Conservation (phyloP, 2,888 invertebrate species). For the Hipparchia sbordonii region DNA sequence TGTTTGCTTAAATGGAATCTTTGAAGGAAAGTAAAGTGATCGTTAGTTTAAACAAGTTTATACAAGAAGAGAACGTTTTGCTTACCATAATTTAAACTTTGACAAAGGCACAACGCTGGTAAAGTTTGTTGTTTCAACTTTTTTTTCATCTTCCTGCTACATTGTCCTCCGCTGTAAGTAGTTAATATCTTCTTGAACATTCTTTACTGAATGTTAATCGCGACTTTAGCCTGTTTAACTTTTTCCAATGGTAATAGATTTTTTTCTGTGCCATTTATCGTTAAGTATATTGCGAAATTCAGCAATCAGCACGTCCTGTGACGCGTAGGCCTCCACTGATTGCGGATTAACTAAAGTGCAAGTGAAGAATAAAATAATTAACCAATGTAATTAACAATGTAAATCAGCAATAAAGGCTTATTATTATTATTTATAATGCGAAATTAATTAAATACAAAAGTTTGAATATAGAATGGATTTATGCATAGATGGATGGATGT, state of each 20-base stretch:
- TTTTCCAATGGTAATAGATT: not conserved
- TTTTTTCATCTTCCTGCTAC: slow-evolving; percentile 26
- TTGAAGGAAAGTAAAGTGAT: slow-evolving; percentile 25
- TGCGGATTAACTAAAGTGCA: too few relatives aligned
- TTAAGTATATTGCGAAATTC: too few relatives aligned
- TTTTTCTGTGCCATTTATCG: too few relatives aligned
- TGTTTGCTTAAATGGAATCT: slow-evolving; percentile 8
- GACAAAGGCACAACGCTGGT: slow-evolving; percentile 31
- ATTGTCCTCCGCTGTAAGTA: slow-evolving; percentile 21
- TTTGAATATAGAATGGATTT: too few relatives aligned
- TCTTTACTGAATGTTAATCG: not conserved
- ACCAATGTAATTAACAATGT: too few relatives aligned
- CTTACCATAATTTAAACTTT: slow-evolving; percentile 37
- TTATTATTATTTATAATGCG: too few relatives aligned
- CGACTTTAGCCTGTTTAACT: not conserved
- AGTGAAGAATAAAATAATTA: too few relatives aligned
- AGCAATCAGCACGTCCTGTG: too few relatives aligned
- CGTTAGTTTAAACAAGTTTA: slow-evolving; percentile 25
- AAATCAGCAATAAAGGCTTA: too few relatives aligned
- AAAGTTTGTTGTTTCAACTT: slow-evolving; percentile 29
- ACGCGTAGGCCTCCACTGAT: too few relatives aligned
- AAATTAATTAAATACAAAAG: too few relatives aligned
- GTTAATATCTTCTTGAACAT: slow-evolving; percentile 1
- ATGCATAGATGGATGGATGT: too few relatives aligned
- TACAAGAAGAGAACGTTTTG: slow-evolving; percentile 20